Base-by-base conservation (phyloP, 1,140 invertebrate genomes). In the Leptonema lineaticorne region DNA sequence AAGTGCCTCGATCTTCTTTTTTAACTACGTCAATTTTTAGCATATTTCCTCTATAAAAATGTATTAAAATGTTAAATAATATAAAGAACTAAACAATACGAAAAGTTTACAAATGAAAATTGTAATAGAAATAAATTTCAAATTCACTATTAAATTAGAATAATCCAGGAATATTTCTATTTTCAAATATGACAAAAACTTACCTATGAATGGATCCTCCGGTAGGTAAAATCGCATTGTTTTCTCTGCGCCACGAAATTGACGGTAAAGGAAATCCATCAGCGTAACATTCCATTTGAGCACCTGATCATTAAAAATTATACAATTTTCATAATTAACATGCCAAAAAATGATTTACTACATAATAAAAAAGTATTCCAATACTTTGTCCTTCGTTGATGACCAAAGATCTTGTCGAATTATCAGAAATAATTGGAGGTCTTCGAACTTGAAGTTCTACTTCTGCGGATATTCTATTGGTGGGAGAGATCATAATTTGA, bases 241-340 rank as follows among this genome's bases (percentile, higher is more conserved):
- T 96, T 81, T 96, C 93, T 72, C 94, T 85, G 71, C 93, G 85
- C 94, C 94, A 97, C 9, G 92, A 94, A 68, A 96, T 91, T 75
- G 87, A 88, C 18, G 95, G 93, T 1, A 79, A 76, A 14, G 93
- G 93, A 78, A 88, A 92, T 16, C 92, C 94, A 68, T 88, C 88
- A 5, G 94, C 92, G 76, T 94, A 95, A 77, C 94, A 96, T 77
- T 94, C 89, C 77, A 96, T 85, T 73, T 88, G 85, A 0, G 95
- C 89, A 68, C 86, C 84, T 85, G 66, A 33, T 48, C 20, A 20
- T 9, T 6, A 4, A 41, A 41, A 41, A 4, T 41, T 41, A 4
- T 4, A 41, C 1, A 3, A 22, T 9, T 18, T 6, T 26, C 29
- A 14, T 41, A 24, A 41, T 20, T 63, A 41, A 1, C 37, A 63